Conservation (phyloP, 2,888 invertebrate genomes). For the Drosophila conformis region DNA sequence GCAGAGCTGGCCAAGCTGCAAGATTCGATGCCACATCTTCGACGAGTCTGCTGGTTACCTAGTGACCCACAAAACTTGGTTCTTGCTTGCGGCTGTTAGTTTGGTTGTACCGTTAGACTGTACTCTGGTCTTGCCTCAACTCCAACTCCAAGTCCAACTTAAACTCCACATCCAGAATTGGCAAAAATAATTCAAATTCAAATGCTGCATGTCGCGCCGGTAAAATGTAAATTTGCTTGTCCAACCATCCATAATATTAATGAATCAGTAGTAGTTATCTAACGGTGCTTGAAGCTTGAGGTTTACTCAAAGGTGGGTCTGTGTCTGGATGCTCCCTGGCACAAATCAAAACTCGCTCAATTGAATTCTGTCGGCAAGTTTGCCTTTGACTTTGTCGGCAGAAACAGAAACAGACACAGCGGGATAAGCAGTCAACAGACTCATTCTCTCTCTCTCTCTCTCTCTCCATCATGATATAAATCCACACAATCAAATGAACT, state of each 20-base stretch:
- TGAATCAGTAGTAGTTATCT: conserved; percentile 57
- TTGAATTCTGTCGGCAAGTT: conserved; percentile 67
- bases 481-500: conserved; percentile 57
- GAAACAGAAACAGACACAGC: conserved; percentile 65
- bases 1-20: conserved; percentile 6
- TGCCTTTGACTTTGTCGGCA: conserved; percentile 81
- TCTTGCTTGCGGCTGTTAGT: conserved; percentile 42
- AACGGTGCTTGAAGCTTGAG: conserved; percentile 38
- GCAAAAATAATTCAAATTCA: conserved; percentile 54
- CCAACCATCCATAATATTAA: conserved; percentile 72
- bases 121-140: conserved; percentile 53
- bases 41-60: conserved; percentile 55
- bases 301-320: conserved; percentile 10
- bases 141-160: conserved; percentile 11
- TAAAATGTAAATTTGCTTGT: conserved; percentile 53
- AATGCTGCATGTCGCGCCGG: conserved; percentile 46
- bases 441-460: neutral
- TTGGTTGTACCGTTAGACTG: conserved; percentile 66
- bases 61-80: conserved; percentile 70
- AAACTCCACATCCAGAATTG: conserved; percentile 35
- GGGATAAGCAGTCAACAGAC: conserved; percentile 50
- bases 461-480: conserved; percentile 46
- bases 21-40: conserved; percentile 40
- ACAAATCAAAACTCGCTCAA: conserved; percentile 67
- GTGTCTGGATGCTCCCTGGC: conserved; percentile 34